Conservation (phyloP, 2,113 vertebrate species). For the Rhinolophus ferrumequinum region DNA sequence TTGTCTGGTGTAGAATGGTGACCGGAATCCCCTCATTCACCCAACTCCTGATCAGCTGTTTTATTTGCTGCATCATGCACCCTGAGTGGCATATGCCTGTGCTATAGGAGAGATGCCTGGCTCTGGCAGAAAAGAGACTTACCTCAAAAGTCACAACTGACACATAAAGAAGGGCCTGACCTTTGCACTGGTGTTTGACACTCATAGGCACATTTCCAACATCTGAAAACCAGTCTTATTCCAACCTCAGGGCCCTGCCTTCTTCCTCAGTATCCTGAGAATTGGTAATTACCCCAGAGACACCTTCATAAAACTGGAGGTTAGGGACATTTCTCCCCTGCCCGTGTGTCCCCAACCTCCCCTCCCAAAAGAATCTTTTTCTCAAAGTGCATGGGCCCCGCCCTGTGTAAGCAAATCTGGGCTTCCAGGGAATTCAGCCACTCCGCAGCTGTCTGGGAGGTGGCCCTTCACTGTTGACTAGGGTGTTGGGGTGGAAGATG, state of each 20-base stretch:
- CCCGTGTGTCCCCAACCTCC: too few relatives aligned
- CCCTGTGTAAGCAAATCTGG: neutral
- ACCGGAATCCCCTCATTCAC: neutral
- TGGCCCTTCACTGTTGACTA: too few relatives aligned
- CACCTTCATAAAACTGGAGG: conserved; percentile 92
- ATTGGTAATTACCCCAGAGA: conserved; percentile 89
- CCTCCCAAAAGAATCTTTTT: neutral
- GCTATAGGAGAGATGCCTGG: neutral
- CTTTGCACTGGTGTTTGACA: neutral
- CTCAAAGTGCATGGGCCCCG: neutral
- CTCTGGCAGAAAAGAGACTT: neutral
- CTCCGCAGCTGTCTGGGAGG: neutral
- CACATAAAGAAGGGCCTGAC: neutral
- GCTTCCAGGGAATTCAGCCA: neutral
- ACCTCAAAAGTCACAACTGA: neutral
- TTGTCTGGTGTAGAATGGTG: neutral
- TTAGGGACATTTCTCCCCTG: conserved; percentile 75
- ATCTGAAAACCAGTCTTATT: conserved; percentile 87
- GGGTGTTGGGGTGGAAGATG: neutral
- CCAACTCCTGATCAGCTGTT: too few relatives aligned
- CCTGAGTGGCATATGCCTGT: neutral
- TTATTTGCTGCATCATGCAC: neutral
- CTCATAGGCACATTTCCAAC: conserved; percentile 84
- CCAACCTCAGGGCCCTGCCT: conserved; percentile 87
- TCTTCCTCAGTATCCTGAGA: conserved; percentile 90